Evolutionary conservation across 2,888 invertebrate species (phyloP).

Genomic region (Tortrix viridana): DNA sequence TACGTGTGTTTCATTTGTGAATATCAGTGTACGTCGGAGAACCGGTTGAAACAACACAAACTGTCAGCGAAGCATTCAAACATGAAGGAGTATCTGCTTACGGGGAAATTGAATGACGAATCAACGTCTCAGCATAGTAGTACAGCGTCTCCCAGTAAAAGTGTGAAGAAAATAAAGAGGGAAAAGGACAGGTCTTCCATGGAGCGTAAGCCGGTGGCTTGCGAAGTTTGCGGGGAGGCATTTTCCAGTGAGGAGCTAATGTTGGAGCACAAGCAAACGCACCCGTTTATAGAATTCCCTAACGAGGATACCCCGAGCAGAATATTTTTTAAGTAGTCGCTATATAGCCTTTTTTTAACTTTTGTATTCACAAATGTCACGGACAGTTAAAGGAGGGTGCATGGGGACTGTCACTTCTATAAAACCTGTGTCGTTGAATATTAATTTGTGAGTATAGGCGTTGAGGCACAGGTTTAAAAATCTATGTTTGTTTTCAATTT

Average conservation of each 20-base stretch:
- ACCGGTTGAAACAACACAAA: slow-evolving; percentile 71
- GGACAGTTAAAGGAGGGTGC: too few species aligned
- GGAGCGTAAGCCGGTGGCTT: slow-evolving; percentile 50
- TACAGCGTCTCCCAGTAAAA: slow-evolving; percentile 52
- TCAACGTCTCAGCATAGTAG: slow-evolving; percentile 51
- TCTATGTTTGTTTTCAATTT: neutral
- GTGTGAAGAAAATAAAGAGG: slow-evolving; percentile 56
- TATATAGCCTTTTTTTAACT: slow-evolving; percentile 48
- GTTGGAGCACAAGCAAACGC: slow-evolving; percentile 74
- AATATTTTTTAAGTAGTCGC: slow-evolving; percentile 76
- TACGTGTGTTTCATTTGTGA: slow-evolving; percentile 79
- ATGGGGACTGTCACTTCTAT: too few species aligned
- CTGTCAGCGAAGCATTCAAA: slow-evolving; percentile 68
- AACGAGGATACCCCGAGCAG: slow-evolving; percentile 77
- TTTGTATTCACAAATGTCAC: too few species aligned
- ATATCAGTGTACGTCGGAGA: slow-evolving; percentile 75
- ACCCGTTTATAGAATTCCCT: slow-evolving; percentile 79
- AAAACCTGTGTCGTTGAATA: too few species aligned
- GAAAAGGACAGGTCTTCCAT: slow-evolving; percentile 43
- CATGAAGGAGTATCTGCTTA: slow-evolving; percentile 70
- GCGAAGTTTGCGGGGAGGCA: slow-evolving; percentile 76
- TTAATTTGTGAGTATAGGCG: too few species aligned
- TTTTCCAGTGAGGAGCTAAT: slow-evolving; percentile 65
- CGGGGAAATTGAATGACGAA: slow-evolving; percentile 61
- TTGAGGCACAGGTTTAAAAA: slow-evolving; percentile 1